phyloP scores from a whole-genome alignment of 2,113 vertebrate genomes.

The Gorsachius goisagi region DNA sequence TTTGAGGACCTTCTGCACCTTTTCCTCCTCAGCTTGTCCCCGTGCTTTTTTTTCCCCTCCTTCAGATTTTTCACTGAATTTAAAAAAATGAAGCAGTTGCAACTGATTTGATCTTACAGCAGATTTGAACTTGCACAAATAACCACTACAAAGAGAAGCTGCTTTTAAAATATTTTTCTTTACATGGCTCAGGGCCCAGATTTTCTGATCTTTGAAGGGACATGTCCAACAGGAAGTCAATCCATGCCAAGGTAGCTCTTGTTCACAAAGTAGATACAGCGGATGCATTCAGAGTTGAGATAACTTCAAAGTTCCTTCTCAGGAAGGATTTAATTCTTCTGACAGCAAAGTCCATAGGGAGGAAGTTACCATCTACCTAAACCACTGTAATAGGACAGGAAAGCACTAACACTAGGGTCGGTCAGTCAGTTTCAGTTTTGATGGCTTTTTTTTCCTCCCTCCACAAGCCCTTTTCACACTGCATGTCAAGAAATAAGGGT shows the following conservation, averaged over 20 bases:
- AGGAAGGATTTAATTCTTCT: conserved; percentile 29
- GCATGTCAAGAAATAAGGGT: background rate
- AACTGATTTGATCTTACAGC: background rate
- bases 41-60: too few species aligned
- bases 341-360: background rate
- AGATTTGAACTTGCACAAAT: background rate
- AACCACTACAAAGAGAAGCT: background rate
- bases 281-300: conserved; percentile 7
- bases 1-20: background rate
- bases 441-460: background rate
- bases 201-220: conserved; percentile 12
- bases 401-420: background rate
- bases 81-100: background rate
- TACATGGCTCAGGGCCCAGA: conserved; percentile 7
- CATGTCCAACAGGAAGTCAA: conserved; percentile 1
- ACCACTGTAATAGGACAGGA: background rate
- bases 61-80: background rate
- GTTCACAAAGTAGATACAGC: background rate
- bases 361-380: conserved; percentile 29
- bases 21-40: background rate
- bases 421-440: background rate
- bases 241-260: conserved; percentile 5
- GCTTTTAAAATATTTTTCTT: background rate
- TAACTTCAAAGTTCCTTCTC: conserved; percentile 37
- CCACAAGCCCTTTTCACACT: background rate